Base-by-base conservation (phyloP, 2,113 vertebrate species). In the Xenotilapia leptura region DNA sequence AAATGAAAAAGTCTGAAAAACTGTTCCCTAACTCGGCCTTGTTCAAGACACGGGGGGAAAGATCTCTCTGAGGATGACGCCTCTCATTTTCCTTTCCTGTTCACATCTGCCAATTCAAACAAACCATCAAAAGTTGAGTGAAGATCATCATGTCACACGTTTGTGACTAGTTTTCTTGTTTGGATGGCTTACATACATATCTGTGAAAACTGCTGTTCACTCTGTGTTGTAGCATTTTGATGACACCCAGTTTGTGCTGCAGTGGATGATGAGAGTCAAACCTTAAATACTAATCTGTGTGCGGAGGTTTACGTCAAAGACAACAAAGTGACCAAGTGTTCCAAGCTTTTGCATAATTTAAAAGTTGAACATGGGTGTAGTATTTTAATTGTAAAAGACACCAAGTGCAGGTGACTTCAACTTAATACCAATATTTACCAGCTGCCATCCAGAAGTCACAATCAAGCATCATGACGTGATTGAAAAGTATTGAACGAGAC, bases 111-210 rank as follows among this genome's bases (percentile, higher is more conserved):
- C 49, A 51, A n/a, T 51, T 51, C 49, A 51, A 51, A 9, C 49
- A 51, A n/a, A 51, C 49, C 17, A 51, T 51, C 49, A 51, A 51
- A n/a, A 1, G 7, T 51, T 51, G 17, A 51, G 49, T 19, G 49
- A 51, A 51, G 3, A 19, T 51, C 0, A 51, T 19, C 49, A 51
- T 0, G 49, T 19, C 49, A 9, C 49, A 51, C 2, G 8, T 19
- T 9, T 5, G 49, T 5, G 0, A 9, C 17, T 51, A 19, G 17
- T 19, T 51, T 19, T 5, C 8, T 2, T 51, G 49, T 51, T 51
- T 9, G 49, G 17, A 51, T 9, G 49, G 4, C 19, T 53, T 53
- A 6, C 2, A 21, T 54, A 12, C 51, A 54, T 54, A 53, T 53
- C 51, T 53, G 49, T 53, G 19, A 53, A 53, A 53, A 11, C 49